Conservation (phyloP, 1,140 invertebrate species). For the Sycobia sp. region DNA sequence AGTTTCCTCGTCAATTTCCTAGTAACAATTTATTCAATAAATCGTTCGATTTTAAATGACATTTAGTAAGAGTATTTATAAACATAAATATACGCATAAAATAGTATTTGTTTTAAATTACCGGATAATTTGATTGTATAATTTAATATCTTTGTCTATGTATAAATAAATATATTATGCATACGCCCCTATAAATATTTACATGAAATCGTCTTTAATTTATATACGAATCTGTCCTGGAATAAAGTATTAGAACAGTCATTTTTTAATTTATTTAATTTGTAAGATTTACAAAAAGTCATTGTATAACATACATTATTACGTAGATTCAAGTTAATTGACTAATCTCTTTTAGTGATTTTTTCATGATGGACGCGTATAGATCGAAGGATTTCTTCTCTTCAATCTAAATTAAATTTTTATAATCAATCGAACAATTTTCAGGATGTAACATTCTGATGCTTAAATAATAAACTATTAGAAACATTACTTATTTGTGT, state of each 20-base stretch:
- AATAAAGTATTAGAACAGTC: background rate
- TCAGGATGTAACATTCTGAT: background rate
- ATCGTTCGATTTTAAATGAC: too few species aligned
- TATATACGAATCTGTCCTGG: background rate
- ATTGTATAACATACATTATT: constrained; percentile 1
- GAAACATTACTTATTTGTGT: background rate
- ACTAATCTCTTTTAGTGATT: constrained; percentile 4
- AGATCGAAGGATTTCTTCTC: constrained; percentile 3
- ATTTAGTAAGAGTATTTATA: too few species aligned
- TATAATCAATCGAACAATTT: background rate
- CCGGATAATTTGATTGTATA: too few species aligned
- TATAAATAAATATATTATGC: background rate
- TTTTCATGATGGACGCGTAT: background rate
- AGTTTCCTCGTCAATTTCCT: too few species aligned
- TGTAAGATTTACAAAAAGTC: constrained; percentile 2
- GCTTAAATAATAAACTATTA: background rate
- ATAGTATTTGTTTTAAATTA: too few species aligned
- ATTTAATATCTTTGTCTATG: too few species aligned
- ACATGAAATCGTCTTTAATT: constrained; percentile 3
- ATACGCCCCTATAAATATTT: background rate
- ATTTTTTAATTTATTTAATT: constrained; percentile 10
- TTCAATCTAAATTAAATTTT: background rate
- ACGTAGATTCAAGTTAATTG: constrained; percentile 11
- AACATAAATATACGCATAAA: too few species aligned
- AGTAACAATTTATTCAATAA: too few species aligned